Percentiles rank a stretch among this genome's conserved stretches.
These are phyloP conservation scores for Drosophila pseudoananassae DNA, from an alignment of 1,140 invertebrate species.

Conservation along the genomic window DNA sequence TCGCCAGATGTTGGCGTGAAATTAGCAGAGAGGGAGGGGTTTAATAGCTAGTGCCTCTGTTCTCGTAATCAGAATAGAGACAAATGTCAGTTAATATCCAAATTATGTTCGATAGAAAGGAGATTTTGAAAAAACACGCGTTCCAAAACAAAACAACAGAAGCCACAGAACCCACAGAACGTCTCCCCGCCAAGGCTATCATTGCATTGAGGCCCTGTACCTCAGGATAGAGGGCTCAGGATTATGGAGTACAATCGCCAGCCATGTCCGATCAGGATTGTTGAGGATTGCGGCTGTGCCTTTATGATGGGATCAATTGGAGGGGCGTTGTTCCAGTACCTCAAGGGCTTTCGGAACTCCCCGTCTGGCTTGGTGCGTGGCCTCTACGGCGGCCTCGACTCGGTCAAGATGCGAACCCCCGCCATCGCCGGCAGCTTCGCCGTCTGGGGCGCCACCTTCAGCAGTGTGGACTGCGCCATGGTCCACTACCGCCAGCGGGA, in stretches of 20 bases:
- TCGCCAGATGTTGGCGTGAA: neutral
- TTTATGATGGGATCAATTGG: conserved; percentile 70
- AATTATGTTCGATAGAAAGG: neutral
- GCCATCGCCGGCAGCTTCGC: conserved; percentile 67
- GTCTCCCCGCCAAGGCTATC: neutral
- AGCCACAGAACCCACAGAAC: neutral
- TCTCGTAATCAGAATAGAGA: neutral
- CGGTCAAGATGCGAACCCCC: conserved; percentile 63
- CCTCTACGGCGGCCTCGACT: conserved; percentile 58
- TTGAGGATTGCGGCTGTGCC: conserved; percentile 71
- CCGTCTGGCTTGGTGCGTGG: conserved; percentile 53
- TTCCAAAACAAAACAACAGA: neutral
- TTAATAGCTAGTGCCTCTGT: too few species aligned
- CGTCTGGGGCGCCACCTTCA: conserved; percentile 69
- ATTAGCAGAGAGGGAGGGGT: neutral
- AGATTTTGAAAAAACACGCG: neutral
- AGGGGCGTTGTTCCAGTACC: conserved; percentile 59
- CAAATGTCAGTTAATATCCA: neutral
- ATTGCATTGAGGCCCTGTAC: too few species aligned
- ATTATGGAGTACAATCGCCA: conserved; percentile 69
- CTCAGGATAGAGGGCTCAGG: neutral
- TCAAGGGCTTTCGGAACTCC: conserved; percentile 63
- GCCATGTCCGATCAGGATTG: conserved; percentile 67
- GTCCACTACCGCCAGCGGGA: conserved; percentile 56
- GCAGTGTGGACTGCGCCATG: conserved; percentile 65